A percentile compares a stretch with the other conserved stretches of the same genome.
These are phyloP conservation scores for Folsomia candida DNA, from an alignment of 2,888 invertebrate species.

Conservation along the genomic window DNA sequence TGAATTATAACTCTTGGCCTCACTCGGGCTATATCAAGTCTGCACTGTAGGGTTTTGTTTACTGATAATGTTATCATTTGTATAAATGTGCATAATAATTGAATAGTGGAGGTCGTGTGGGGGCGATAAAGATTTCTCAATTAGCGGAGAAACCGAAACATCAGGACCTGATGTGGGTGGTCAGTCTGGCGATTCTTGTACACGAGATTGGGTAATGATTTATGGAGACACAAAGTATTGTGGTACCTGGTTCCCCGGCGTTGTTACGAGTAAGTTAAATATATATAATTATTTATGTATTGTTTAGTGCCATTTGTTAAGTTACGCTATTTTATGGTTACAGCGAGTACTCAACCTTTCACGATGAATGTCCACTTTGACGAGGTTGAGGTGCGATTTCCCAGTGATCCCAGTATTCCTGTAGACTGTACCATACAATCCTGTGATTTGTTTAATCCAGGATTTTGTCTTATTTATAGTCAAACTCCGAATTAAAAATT, in stretches of 20 bases:
- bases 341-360: conserved; percentile 41
- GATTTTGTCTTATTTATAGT: conserved; percentile 41
- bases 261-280: conserved; percentile 34
- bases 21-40: too few relatives aligned
- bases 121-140: conserved; percentile 16
- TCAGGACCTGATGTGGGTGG: conserved; percentile 15
- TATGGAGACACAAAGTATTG: conserved; percentile 43
- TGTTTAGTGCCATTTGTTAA: too few relatives aligned
- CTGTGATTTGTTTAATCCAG: conserved; percentile 36
- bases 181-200: conserved; percentile 26
- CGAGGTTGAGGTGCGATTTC: conserved; percentile 28
- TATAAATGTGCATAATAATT: too few relatives aligned
- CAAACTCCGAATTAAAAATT: conserved; percentile 39
- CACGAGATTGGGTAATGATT: conserved; percentile 45
- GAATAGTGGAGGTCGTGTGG: conserved; percentile 40
- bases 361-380: conserved; percentile 44
- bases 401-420: conserved; percentile 22
- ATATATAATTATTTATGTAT: too few relatives aligned
- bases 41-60: too few relatives aligned
- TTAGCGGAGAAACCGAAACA: not conserved
- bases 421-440: conserved; percentile 5
- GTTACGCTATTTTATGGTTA: too few relatives aligned
- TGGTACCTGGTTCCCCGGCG: conserved; percentile 37
- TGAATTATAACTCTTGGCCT: too few relatives aligned
- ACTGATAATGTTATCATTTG: too few relatives aligned